These are phyloP conservation scores for Drosophila crucigera DNA, from an alignment of 2,888 invertebrate species.

Conservation along the genomic window DNA sequence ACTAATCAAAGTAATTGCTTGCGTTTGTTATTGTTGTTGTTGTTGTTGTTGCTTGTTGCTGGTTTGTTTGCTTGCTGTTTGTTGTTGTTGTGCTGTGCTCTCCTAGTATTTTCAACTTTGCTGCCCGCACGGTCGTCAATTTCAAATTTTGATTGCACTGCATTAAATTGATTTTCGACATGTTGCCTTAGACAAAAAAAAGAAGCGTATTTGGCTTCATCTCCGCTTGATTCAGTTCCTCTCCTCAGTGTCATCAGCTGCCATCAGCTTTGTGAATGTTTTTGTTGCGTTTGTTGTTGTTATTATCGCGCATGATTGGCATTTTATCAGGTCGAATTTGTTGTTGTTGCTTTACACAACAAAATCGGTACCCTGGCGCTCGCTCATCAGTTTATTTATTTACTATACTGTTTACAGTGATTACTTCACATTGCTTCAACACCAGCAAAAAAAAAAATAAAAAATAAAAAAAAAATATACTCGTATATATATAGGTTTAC, in stretches of 20 bases:
- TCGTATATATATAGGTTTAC: neutral
- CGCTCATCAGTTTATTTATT: constrained; percentile 71
- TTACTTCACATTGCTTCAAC: constrained; percentile 68
- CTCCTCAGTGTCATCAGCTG: constrained; percentile 37
- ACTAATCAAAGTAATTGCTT: constrained; percentile 51
- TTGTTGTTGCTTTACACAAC: constrained; percentile 19
- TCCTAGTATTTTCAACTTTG: constrained; percentile 55
- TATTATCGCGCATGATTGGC: constrained; percentile 80
- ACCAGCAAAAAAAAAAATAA: neutral
- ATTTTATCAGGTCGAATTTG: constrained; percentile 60
- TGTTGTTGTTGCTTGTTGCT: constrained; percentile 18
- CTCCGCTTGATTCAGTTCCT: constrained; percentile 30
- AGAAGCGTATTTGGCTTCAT: constrained; percentile 28
- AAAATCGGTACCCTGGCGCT: constrained; percentile 21
- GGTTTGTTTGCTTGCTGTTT: constrained; percentile 26
- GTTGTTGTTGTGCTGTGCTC: constrained; percentile 34
- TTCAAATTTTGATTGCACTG: constrained; percentile 76
- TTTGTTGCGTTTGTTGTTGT: constrained; percentile 44
- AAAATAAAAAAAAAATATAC: neutral
- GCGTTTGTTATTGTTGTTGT: neutral
- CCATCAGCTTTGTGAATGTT: constrained; percentile 21
- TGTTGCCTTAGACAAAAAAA: constrained; percentile 38
- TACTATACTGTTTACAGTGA: constrained; percentile 67
- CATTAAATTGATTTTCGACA: constrained; percentile 78
- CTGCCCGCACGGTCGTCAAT: constrained; percentile 60